Base-by-base conservation (phyloP, 2,797 vertebrate genomes). In the Hemibagrus guttatus region DNA sequence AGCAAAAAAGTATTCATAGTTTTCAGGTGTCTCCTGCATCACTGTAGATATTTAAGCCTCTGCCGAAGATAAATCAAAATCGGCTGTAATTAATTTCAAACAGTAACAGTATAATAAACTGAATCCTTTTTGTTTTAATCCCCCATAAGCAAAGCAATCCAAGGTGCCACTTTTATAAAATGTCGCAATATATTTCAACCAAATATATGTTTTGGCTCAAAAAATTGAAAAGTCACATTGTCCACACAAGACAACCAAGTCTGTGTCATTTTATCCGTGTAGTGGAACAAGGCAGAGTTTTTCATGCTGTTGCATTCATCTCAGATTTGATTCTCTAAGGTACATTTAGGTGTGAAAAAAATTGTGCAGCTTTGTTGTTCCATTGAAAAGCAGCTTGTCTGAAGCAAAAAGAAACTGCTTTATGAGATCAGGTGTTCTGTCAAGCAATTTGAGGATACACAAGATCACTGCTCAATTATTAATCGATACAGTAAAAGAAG, bases 401-500 rank as follows among this genome's bases (percentile, higher is more conserved):
- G n/a, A n/a, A 54, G 17, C 52, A 17, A 58, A n/a, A 31, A 56
- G 75, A 58, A 35, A 78, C 16, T 56, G 52, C 54, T 39, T 58
- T 80, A 80, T 80, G 56, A 59, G 21, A 80, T 39, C 54, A 42
- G 31, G 28, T 42, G 59, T 31, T 80, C 56, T 80, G 58, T 42
- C 12, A 35, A 42, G 14, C 26, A 16, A 61, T 80, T 42, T 61
- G 23, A 61, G 12, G 35, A 80, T 61, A 26, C 54, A 79, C 28
- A 79, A 58, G 12, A 58, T 59, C 31, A 59, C 39, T 42, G 31
- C 14, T 61, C 56, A 26, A 6, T 79, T 79, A 6, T 35, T 88
- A 74, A 76, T 56, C 85, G 56, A 88, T 85, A 85, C 49, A 31
- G n/a, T 63, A 28, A 69, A 35, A 59, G 85, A 85, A 85, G 35